Base-by-base conservation (phyloP, 2,888 invertebrate species). In the Cremastinae sp. region DNA sequence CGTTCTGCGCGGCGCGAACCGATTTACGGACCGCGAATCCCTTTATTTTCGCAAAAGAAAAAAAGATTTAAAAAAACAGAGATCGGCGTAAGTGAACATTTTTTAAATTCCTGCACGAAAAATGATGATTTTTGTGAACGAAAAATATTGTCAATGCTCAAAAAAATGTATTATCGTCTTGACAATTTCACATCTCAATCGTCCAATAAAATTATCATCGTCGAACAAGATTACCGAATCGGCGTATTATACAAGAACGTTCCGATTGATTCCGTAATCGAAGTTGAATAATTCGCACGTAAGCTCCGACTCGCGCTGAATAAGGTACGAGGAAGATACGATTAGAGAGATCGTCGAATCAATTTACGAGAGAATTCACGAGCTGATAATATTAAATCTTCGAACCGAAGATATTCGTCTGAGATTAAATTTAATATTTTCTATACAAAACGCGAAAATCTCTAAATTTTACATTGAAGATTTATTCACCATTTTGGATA, bases 21-120 rank as follows among this genome's bases (percentile, higher is more conserved):
- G 76, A 76, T 76, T 76, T 76, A 76, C 76, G 64, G 49, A 73
- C 59, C 68, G 68, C 38, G 51, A 36, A 73, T 69, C 47, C 59
- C 16, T 28, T 53, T 47, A 69, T 45, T 72, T 72, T 58, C 56
- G 36, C 47, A 53, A 53, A 61, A 53, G n/a, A n/a, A 14, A 20
- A n/a, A n/a, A n/a, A n/a, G n/a, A n/a, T n/a, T n/a, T n/a, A n/a
- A n/a, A n/a, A n/a, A n/a, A n/a, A n/a, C n/a, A n/a, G n/a, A n/a
- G n/a, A n/a, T n/a, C n/a, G n/a, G n/a, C n/a, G n/a, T n/a, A n/a
- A n/a, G n/a, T n/a, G n/a, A n/a, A n/a, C n/a, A n/a, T n/a, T n/a
- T n/a, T n/a, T n/a, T n/a, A n/a, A n/a, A 69, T 45, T 72, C 66
- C 51, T 61, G 36, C 47, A 53, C 43, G 56, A 53, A 14, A n/a